Evolutionary conservation across 37 sponge, comb jelly and placozoan species (phyloP), one percentile per base, ranked within the genome.

Genomic region (Beroe forskalii): DNA sequence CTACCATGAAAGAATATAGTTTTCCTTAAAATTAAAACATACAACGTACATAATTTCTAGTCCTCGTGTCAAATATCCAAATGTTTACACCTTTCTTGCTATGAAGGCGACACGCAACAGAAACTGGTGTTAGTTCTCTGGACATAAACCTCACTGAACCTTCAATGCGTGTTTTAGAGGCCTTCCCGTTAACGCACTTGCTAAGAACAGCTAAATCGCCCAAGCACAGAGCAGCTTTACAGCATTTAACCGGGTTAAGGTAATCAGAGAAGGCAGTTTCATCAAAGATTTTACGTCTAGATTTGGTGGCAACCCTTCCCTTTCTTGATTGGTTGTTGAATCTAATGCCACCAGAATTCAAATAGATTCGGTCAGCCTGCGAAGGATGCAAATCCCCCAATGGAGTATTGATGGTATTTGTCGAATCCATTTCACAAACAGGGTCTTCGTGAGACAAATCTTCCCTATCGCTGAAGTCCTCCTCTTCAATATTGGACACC

Each of bases 221-320:
- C 32, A 33, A 20, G 17, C 2, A 14, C 33, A 69, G 72, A 32
- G 72, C 72, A 19, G 28, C 39, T 33, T 69, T 17, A 36, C 72
- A 69, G 72, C 72, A 69, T 35, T 69, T 69, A 2, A 30, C 32
- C 19, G 72, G 72, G 19, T 69, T 2, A 27, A 36, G 14, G 17
- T 36, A 69, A 2, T 36, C 19, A 32, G 4, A 69, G 32, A 69
- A 31, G 0, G 72, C 72, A 9, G 72, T 69, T 32, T 69, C 72
- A 32, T 69, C 72, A 69, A 69, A 69, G 1, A 69, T 33, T 2
- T 37, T 4, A 1, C 72, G 27, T 32, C 72, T 32, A 0, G 72
- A 69, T 36, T 69, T 69, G 35, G 38, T 69, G 1, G 72, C 72
- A 69, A 69, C 72, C 32, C 72, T 69, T 0, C 72, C 72, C 38